Base-by-base conservation (phyloP, 1,140 invertebrate species). In the Orius laevigatus region DNA sequence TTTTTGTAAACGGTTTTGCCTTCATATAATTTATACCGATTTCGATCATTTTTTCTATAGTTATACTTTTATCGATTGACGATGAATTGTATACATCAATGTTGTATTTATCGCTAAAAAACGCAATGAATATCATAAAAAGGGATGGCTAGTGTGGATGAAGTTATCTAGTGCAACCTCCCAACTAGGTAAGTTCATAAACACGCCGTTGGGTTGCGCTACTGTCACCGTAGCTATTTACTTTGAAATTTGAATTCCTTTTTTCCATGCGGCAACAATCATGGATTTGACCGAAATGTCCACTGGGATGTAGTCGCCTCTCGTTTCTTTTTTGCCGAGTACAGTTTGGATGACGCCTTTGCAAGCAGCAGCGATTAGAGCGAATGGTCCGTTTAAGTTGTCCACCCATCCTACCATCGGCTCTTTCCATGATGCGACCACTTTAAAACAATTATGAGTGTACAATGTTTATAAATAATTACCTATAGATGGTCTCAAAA, bases 301-400 rank as follows among this genome's bases (percentile, higher is more conserved):
- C n/a, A 95, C 90, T 1, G 91, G 89, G 50, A 95, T 51, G 35
- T 31, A 55, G 20, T 54, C 50, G 2, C 51, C 55, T 42, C 34
- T 16, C 4, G 14, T 10, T 9, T 39, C n/a, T 15, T 48, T 40
- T 20, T 49, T 8, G 10, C 19, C 25, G 5, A 52, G 47, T 4
- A 42, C 47, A n/a, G 48, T 50, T 12, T 68, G 74, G 65, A 93
- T 78, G 48, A 94, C 68, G 46, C 90, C 90, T 70, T 91, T 92
- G 49, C 87, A 86, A 52, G 77, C 76, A 2, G 81, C 84, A 1
- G 79, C 79, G 36, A 87, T 76, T 42, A 87, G 76, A 10, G 81
- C 90, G 58, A 89, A 91, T 3, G 91, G 88, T n/a, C 91, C 92
- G 63, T 95, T 95, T 68, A 85, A 83, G 64, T 96, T 97, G 65